Evolutionary conservation across 2,888 invertebrate genomes (phyloP).

Genomic region (Drosophila longiperda): DNA sequence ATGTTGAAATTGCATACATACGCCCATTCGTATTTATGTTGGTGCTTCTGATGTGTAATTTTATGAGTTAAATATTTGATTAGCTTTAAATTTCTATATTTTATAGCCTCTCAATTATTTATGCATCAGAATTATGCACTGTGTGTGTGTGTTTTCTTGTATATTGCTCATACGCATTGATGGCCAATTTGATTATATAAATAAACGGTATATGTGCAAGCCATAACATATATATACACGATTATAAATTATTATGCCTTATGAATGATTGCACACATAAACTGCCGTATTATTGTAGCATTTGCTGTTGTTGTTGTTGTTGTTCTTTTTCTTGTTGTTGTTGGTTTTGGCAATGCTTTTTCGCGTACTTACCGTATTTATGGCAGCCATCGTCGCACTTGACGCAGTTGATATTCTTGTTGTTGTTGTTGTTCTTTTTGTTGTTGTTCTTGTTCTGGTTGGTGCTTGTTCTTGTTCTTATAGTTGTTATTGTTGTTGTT

Average conservation of each 20-base stretch:
- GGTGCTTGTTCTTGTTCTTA: constrained; percentile 59
- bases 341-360: constrained; percentile 34
- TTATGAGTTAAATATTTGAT: constrained; percentile 40
- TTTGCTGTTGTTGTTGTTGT: constrained; percentile 10
- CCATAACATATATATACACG: constrained; percentile 9
- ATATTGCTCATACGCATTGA: constrained; percentile 50
- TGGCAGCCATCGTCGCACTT: constrained; percentile 83
- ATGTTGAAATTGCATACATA: constrained; percentile 4
- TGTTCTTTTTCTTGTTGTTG: constrained; percentile 25
- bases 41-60: constrained; percentile 49
- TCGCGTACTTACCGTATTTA: constrained; percentile 84
- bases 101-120: constrained; percentile 40
- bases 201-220: constrained; percentile 33
- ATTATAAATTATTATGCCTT: constrained; percentile 37
- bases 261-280: constrained; percentile 61
- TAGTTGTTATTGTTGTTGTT: constrained; percentile 64
- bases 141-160: neutral
- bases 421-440: constrained; percentile 30
- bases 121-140: constrained; percentile 21
- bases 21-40: constrained; percentile 2
- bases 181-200: constrained; percentile 49
- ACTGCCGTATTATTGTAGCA: constrained; percentile 37
- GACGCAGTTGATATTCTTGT: constrained; percentile 71
- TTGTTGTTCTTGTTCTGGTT: constrained; percentile 55
- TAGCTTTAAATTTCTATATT: constrained; percentile 42